Evolutionary conservation across 2,113 vertebrate genomes (phyloP).

Genomic region (Pogona vitticeps): DNA sequence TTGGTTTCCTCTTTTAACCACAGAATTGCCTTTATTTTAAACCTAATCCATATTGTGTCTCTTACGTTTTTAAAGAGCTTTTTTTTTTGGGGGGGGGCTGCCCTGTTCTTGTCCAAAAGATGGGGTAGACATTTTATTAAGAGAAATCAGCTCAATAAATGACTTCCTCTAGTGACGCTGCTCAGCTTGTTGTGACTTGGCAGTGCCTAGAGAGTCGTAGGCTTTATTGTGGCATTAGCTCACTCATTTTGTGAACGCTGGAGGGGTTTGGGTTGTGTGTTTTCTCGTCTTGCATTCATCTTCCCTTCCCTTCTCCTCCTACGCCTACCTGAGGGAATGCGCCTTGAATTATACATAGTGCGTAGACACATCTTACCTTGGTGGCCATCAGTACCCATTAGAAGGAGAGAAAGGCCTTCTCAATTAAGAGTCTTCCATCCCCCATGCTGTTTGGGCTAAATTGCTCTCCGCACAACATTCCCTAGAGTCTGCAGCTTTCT

Average conservation of each 20-base stretch:
- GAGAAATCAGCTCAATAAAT: neutral
- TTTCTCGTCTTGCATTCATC: neutral
- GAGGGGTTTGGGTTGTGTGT: no score
- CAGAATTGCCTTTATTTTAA: neutral
- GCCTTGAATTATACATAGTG: no score
- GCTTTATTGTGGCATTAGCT: neutral
- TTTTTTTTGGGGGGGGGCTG: neutral
- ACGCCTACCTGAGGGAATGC: neutral
- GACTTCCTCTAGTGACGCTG: neutral
- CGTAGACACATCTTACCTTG: neutral
- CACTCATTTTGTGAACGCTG: neutral
- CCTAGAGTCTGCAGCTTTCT: neutral
- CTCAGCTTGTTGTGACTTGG: neutral
- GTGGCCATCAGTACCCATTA: fast-evolving
- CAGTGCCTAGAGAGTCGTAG: neutral
- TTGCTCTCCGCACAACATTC: neutral
- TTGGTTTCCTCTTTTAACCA: no score
- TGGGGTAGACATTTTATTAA: neutral
- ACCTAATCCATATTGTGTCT: neutral
- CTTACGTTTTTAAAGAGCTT: neutral
- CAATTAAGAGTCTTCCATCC: neutral
- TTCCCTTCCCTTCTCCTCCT: neutral
- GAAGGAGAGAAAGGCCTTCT: neutral
- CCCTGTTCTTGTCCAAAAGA: neutral
- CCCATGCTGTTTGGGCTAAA: neutral